Percentiles rank a stretch among this genome's conserved stretches.
Conservation (phyloP, 2,888 invertebrate genomes). For the Andrena trimmerana region DNA sequence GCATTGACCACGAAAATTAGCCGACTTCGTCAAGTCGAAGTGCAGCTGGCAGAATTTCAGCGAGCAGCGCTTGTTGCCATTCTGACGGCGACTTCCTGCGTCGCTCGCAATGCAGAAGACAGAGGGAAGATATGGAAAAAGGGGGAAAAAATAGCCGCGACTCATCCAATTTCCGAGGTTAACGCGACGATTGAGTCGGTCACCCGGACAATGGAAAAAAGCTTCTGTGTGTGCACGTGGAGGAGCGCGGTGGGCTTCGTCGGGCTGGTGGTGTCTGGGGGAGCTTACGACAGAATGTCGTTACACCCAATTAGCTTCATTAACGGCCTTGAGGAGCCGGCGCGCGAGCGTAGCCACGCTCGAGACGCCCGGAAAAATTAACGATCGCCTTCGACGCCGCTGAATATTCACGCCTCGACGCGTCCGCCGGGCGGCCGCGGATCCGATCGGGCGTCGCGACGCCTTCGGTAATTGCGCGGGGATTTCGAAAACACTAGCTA, state of each 20-base stretch:
- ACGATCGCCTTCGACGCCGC: slow-evolving; percentile 20
- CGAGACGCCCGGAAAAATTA: slow-evolving; percentile 44
- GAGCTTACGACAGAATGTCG: slow-evolving; percentile 75
- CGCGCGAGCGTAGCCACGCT: slow-evolving; percentile 23
- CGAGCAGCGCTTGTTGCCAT: too few relatives aligned
- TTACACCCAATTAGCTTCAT: slow-evolving; percentile 81
- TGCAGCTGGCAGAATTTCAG: too few relatives aligned
- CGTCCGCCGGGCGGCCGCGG: slow-evolving; percentile 11
- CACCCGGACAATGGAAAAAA: background rate
- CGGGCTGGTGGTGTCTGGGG: slow-evolving; percentile 29
- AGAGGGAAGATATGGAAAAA: background rate
- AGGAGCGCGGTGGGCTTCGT: slow-evolving; percentile 37
- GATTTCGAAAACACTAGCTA: background rate
- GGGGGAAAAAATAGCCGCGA: slow-evolving; percentile 19
- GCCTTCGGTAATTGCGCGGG: slow-evolving; percentile 17
- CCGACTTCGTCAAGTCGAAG: too few relatives aligned
- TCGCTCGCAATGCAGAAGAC: too few relatives aligned
- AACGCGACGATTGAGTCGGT: slow-evolving; percentile 13
- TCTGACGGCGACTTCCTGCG: too few relatives aligned
- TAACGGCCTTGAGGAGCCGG: slow-evolving; percentile 76
- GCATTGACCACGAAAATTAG: too few relatives aligned
- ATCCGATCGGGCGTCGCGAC: background rate
- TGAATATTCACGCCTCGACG: slow-evolving; percentile 19
- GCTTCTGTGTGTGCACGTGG: slow-evolving; percentile 19
- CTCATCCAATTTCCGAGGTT: slow-evolving; percentile 24